phyloP scores from a whole-genome alignment of 2,888 invertebrate genomes.

The Andrena fulva region DNA sequence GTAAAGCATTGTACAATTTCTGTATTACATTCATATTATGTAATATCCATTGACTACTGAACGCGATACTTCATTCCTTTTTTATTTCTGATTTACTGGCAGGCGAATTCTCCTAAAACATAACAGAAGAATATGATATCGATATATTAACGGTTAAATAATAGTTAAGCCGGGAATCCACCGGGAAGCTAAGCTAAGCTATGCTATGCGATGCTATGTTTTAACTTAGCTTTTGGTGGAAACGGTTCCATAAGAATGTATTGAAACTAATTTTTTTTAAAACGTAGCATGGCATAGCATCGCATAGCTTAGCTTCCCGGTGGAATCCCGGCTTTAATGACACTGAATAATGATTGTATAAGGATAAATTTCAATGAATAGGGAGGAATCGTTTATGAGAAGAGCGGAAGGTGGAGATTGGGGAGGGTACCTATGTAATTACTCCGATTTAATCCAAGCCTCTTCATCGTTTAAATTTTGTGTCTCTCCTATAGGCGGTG shows the following conservation, averaged over 20 bases:
- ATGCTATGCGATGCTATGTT: no score
- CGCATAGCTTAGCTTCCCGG: no score
- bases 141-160: background rate
- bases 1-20: conserved; percentile 30
- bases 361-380: background rate
- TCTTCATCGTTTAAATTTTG: conserved; percentile 28
- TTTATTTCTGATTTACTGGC: conserved; percentile 32
- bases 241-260: no score
- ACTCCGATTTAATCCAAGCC: conserved; percentile 20
- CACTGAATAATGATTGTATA: background rate
- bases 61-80: conserved; percentile 10
- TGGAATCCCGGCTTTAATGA: background rate
- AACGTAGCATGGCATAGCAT: no score
- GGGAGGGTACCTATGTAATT: conserved; percentile 50
- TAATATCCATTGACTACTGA: conserved; percentile 33
- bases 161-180: background rate
- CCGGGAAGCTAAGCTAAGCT: no score
- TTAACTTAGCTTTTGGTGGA: no score
- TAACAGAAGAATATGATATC: conserved; percentile 3
- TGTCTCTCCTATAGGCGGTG: conserved; percentile 2
- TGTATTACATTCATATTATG: conserved; percentile 12
- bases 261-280: no score
- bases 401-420: background rate
- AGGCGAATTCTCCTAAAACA: conserved; percentile 48
- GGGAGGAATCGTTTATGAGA: background rate